Base-by-base conservation (phyloP, 2,797 vertebrate genomes). In the Parambassis ranga region DNA sequence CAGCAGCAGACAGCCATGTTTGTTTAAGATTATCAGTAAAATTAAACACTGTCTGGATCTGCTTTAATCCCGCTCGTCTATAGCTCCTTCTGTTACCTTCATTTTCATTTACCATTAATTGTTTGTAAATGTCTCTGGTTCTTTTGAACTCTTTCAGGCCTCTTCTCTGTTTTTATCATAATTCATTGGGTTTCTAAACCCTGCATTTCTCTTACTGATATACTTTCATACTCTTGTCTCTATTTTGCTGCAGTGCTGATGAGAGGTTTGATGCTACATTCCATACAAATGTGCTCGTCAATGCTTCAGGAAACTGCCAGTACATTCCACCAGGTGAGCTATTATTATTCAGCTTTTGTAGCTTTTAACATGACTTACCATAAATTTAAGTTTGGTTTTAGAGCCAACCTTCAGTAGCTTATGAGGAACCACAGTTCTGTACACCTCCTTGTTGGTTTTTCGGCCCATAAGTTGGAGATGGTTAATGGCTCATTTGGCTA, bases 211-310 rank as follows among this genome's bases (percentile, higher is more conserved):
- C 4, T 4, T 63, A 6, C 4, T 31, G 5, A 41, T 71, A 5
- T 27, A 31, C 8, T 19, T 5, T 57, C 5, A 41, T 47, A 1
- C 18, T 42, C 1, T 28, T 68, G 10, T 65, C 16, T 63, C 33
- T 32, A 11, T 43, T n/a, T n/a, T n/a, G n/a, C n/a, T n/a, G 31
- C 66, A 97, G 95, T 81, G 95, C 94, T 2, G 95, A 97, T 67
- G 95, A 97, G 87, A 93, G 94, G 80, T 96, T 97, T 75, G 95
- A 96, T 73, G 95, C 95, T 0, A 96, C 95, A 0, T 97, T 96
- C 87, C 95, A 97, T 72, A 96, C 95, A 31, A 97, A 96, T 35
- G 95, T 97, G 57, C 78, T 96, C 72, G 95, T 97, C 73, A 95
- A 95, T 74, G 87, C 93, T 4, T 91, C 94, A 48, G 95, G 95